Evolutionary conservation across 1,140 invertebrate genomes (phyloP).

Genomic region (Megalonaias nervosa): DNA sequence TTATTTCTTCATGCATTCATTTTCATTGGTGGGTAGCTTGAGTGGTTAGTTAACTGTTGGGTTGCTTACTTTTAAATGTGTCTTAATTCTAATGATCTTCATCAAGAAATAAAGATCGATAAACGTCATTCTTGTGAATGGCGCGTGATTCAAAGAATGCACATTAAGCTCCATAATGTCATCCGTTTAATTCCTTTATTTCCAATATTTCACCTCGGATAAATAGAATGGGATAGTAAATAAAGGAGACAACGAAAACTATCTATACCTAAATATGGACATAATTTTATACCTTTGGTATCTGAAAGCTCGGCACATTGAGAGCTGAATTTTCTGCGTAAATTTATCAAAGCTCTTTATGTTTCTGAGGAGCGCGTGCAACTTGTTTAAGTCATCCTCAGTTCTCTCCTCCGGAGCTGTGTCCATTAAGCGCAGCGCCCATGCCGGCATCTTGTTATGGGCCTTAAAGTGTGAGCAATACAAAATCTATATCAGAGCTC

Average conservation of each 20-base stretch:
- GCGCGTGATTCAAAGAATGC: neutral
- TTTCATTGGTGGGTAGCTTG: too few relatives aligned
- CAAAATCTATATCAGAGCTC: too few relatives aligned
- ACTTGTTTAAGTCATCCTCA: conserved; percentile 49
- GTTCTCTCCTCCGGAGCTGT: conserved; percentile 45
- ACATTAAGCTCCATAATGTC: neutral
- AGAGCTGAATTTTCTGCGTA: conserved; percentile 62
- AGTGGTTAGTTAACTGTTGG: too few relatives aligned
- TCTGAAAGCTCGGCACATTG: conserved; percentile 54
- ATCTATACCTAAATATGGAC: neutral
- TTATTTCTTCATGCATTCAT: too few relatives aligned
- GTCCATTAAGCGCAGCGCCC: conserved; percentile 52
- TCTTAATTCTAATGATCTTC: too few relatives aligned
- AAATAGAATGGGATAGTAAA: neutral
- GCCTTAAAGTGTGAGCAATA: too few relatives aligned
- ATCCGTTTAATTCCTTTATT: neutral
- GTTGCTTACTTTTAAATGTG: too few relatives aligned
- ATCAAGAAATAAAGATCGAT: too few relatives aligned
- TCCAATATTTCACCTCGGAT: neutral
- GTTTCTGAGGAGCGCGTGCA: conserved; percentile 60
- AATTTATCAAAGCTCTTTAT: conserved; percentile 63
- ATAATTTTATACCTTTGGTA: conserved; percentile 46
- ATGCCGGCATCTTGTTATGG: conserved; percentile 6
- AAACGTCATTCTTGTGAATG: neutral
- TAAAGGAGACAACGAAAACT: neutral